Base-by-base conservation (phyloP, 1,140 invertebrate genomes). In the Dreissena rostriformis region DNA sequence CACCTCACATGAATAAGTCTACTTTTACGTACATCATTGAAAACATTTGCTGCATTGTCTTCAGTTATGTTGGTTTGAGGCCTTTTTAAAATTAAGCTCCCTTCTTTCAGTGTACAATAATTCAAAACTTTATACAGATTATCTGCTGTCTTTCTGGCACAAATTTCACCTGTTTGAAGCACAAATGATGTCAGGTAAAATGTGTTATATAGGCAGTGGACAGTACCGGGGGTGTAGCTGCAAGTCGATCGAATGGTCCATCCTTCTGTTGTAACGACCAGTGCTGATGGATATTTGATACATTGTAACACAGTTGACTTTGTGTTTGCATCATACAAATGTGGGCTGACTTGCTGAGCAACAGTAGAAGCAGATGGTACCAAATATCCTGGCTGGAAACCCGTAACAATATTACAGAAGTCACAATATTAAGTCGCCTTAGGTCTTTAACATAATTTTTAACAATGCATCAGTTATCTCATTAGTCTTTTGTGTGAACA, bases 41-140 rank as follows among this genome's bases (percentile, higher is more conserved):
- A 74, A 72, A 19, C 78, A 29, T 72, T 74, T 15, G 14, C 52
- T 7, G 63, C 83, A 68, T 84, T 84, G 53, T 84, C 73, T n/a
- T 73, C 77, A 8, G 39, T 55, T 22, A 76, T 29, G 53, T 61
- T n/a, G 12, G 52, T 49, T 19, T 49, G 24, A 15, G 14, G 5
- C 12, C 52, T 8, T 26, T 76, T 17, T 28, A 17, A 26, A 5
- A 14, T 19, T 15, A 84, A 39, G 17, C 39, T 24, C 63, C 72
- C 75, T 28, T 76, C 51, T 51, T 71, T 24, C 28, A 78, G n/a
- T 19, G 22, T 39, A 10, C 29, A 12, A 11, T 7, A n/a, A n/a
- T n/a, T 7, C 14, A 80, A 52, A 24, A 19, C 19, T 26, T 6
- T 15, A 19, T 22, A 39, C 22, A 81, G 24, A 72, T 72, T 81